Percentiles rank a stretch among this genome's conserved stretches.
These are phyloP conservation scores for Aphis craccivora DNA, from an alignment of 1,140 invertebrate genomes.

Conservation along the genomic window DNA sequence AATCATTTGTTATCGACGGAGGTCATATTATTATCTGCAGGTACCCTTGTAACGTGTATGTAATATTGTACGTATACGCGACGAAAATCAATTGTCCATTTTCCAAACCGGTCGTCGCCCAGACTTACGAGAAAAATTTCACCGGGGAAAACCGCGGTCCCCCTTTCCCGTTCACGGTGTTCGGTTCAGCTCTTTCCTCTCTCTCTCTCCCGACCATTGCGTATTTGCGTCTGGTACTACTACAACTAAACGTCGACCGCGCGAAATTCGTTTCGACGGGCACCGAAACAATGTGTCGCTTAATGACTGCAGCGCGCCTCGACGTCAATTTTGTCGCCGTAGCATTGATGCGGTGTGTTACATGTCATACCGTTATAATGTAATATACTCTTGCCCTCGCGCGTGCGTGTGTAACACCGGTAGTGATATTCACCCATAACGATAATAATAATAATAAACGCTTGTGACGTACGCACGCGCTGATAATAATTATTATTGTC, in stretches of 20 bases:
- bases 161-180: not conserved
- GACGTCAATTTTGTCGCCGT: not conserved
- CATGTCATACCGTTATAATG: not conserved
- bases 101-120: not conserved
- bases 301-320: conserved; percentile 36
- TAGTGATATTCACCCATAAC: conserved; percentile 27
- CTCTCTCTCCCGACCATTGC: not conserved
- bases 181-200: not conserved
- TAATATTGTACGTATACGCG: not conserved
- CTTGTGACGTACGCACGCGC: conserved; percentile 21
- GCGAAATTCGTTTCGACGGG: not conserved
- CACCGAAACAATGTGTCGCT: conserved; percentile 40
- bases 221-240: not conserved
- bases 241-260: not conserved
- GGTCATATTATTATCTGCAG: not conserved
- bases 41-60: not conserved
- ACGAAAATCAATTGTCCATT: not conserved
- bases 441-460: conserved; percentile 22
- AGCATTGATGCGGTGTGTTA: not conserved
- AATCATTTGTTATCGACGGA: not conserved
- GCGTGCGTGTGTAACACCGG: not conserved
- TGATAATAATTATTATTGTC: conserved; percentile 40
- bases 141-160: not conserved
- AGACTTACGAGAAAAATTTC: not conserved
- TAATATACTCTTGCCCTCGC: not conserved